A percentile compares a stretch with the other conserved stretches of the same genome.
Conservation (phyloP, 2,113 vertebrate genomes). For the Centropus bengalensis region DNA sequence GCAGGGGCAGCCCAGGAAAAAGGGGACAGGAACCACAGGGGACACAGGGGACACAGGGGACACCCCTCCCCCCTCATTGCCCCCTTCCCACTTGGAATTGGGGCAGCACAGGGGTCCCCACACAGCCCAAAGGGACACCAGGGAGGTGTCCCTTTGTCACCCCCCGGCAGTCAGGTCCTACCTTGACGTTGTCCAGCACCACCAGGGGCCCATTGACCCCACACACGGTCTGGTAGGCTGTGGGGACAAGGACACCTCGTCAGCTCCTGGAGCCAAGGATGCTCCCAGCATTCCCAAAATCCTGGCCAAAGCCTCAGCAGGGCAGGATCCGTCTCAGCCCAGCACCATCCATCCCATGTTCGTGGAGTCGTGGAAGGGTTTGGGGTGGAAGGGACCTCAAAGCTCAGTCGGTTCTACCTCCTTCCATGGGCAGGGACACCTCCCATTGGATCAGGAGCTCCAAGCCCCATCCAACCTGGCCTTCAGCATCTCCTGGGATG, state of each 20-base stretch:
- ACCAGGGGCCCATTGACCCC: slow-evolving; percentile 81
- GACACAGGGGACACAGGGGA: background rate
- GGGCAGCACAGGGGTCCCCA: background rate
- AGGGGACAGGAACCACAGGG: too few species aligned
- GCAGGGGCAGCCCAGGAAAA: background rate
- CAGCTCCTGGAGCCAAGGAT: background rate
- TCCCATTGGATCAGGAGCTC: too few species aligned
- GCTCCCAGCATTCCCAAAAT: background rate
- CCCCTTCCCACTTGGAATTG: background rate
- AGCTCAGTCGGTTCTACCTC: too few species aligned
- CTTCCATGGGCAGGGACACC: too few species aligned
- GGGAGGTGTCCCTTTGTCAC: background rate
- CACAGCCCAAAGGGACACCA: background rate
- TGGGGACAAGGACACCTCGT: background rate
- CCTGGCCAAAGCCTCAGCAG: too few species aligned
- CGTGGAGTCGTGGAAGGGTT: too few species aligned
- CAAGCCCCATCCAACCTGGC: too few species aligned
- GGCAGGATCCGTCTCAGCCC: too few species aligned
- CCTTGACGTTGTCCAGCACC: slow-evolving; percentile 84
- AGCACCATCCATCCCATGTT: too few species aligned
- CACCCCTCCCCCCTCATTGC: rapidly evolving
- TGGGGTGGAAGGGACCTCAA: too few species aligned
- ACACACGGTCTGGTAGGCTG: slow-evolving; percentile 80
- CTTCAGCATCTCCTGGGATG: too few species aligned
- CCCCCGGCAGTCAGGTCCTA: background rate